These are phyloP conservation scores for Paraplagusia blochii DNA, from an alignment of 2,113 vertebrate species.

Conservation along the genomic window DNA sequence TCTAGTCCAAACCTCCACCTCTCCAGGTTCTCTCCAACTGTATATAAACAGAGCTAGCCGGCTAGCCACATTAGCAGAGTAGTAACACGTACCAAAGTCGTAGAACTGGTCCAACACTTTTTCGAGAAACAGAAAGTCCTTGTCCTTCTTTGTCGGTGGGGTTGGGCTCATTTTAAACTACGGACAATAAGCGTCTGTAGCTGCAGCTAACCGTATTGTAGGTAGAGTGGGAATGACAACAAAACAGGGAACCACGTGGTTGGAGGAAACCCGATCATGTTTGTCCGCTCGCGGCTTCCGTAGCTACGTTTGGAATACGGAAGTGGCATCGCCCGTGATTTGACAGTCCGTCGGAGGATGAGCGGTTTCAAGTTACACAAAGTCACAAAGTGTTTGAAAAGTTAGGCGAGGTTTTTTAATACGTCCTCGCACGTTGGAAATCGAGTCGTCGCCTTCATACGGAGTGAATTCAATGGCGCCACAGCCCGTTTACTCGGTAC, in stretches of 20 bases:
- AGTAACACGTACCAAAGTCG: slow-evolving; percentile 81
- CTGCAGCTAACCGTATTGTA: neutral
- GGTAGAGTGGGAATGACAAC: slow-evolving; percentile 17
- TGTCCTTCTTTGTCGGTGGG: slow-evolving; percentile 8
- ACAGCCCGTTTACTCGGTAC: slow-evolving; percentile 65
- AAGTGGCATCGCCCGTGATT: slow-evolving; percentile 15
- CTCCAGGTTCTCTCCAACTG: no score
- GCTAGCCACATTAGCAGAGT: no score
- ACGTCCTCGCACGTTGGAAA: slow-evolving; percentile 2
- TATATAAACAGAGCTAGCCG: no score
- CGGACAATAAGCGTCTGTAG: neutral
- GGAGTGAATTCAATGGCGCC: slow-evolving; percentile 60
- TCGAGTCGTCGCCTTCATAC: neutral
- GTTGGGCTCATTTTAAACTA: slow-evolving; percentile 24
- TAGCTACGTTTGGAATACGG: slow-evolving; percentile 47
- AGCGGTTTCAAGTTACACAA: no score
- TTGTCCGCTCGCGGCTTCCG: slow-evolving; percentile 41
- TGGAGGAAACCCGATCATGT: rapidly evolving
- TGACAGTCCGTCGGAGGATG: no score
- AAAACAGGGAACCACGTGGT: slow-evolving; percentile 21
- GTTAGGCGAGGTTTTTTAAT: neutral
- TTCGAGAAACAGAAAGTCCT: slow-evolving; percentile 71
- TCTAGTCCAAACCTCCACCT: no score
- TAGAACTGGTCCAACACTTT: slow-evolving; percentile 78
- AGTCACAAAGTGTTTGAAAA: no score